Conservation (phyloP, 2,888 invertebrate genomes). For the Idaea aversata region DNA sequence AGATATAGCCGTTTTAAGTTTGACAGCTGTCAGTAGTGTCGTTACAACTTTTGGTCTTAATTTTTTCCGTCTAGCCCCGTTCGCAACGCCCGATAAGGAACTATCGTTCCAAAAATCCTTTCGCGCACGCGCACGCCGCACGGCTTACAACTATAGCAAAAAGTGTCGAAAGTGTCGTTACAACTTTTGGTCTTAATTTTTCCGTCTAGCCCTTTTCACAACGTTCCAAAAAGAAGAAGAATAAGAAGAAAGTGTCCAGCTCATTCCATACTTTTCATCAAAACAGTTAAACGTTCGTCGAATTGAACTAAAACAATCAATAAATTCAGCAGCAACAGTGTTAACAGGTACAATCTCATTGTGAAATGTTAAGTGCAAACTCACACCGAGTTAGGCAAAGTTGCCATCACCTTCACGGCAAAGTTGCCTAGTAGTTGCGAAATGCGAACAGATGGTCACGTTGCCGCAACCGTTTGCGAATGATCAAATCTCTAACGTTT, state of each 20-base stretch:
- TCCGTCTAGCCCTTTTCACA: no score
- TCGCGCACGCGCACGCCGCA: no score
- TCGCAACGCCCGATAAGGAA: no score
- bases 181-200: no score
- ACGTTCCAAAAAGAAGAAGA: background rate
- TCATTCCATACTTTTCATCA: background rate
- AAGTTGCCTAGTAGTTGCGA: background rate
- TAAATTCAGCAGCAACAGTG: background rate
- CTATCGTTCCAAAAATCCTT: no score
- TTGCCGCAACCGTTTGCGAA: background rate
- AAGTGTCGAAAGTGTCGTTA: no score
- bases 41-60: no score
- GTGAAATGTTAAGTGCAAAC: background rate
- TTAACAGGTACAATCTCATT: background rate
- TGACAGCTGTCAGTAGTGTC: no score
- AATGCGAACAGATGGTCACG: background rate
- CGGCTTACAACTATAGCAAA: no score
- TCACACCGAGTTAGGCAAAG: background rate
- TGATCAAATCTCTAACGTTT: background rate
- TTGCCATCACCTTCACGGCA: background rate
- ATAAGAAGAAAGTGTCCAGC: background rate
- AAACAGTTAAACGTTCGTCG: background rate
- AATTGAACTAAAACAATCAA: background rate
- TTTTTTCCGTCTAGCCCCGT: no score
- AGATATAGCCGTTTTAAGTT: no score